Conservation (phyloP, 2,888 invertebrate species). For the Callyntrura guangdongensis region DNA sequence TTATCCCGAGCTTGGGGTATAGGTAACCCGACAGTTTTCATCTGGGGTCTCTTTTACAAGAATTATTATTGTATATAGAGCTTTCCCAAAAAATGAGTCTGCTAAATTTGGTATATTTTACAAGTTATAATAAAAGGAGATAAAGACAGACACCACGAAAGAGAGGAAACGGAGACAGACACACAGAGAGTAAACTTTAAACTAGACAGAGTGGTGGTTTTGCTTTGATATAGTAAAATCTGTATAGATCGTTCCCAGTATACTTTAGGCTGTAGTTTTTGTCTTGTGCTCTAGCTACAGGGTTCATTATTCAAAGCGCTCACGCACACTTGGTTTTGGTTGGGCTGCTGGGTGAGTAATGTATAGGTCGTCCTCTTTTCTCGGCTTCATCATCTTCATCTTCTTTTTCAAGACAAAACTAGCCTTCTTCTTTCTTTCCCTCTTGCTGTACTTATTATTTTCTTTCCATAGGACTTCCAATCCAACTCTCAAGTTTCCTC, state of each 20-base stretch:
- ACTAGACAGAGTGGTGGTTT: constrained; percentile 48
- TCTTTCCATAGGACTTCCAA: constrained; percentile 15
- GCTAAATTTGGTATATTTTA: not conserved
- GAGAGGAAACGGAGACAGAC: not conserved
- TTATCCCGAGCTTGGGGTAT: too few relatives aligned
- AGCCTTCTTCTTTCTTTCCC: not conserved
- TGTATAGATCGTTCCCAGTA: constrained; percentile 51
- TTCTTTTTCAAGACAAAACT: constrained; percentile 48
- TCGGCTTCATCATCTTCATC: constrained; percentile 74
- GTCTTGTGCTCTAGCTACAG: constrained; percentile 48
- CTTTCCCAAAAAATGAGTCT: not conserved
- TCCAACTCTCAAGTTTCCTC: constrained; percentile 40
- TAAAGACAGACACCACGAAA: not conserved
- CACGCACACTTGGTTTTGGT: constrained; percentile 34
- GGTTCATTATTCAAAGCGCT: constrained; percentile 78
- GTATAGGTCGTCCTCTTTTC: constrained; percentile 68
- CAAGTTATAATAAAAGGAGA: constrained; percentile 5
- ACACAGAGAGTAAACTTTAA: not conserved
- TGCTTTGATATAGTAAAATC: constrained; percentile 32
- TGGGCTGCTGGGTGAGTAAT: constrained; percentile 69
- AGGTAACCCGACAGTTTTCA: too few relatives aligned
- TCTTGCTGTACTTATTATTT: not conserved
- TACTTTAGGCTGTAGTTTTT: not conserved
- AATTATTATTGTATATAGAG: not conserved
- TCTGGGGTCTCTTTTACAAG: not conserved